A percentile compares a stretch with the other conserved stretches of the same genome.
phyloP scores from a whole-genome alignment of 2,888 invertebrate genomes.

The Azorinus chamasolen region DNA sequence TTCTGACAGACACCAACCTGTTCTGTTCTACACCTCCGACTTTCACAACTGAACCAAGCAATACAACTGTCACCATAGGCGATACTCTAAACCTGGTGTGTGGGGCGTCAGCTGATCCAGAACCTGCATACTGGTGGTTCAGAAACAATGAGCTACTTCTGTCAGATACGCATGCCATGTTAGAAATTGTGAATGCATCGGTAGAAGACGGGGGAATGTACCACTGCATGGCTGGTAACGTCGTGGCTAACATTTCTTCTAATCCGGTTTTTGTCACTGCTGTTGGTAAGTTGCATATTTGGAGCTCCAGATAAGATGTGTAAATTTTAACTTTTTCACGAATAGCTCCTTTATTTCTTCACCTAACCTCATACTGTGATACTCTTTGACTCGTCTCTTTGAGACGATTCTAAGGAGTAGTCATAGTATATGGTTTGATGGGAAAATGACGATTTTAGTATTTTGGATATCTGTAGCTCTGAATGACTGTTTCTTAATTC shows the following conservation, averaged over 20 bases:
- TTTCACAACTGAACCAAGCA: conserved; percentile 6
- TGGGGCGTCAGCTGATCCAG: conserved; percentile 24
- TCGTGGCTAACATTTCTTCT: conserved; percentile 47
- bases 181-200: conserved; percentile 12
- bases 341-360: too few species aligned
- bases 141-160: conserved; percentile 19
- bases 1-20: conserved; percentile 22
- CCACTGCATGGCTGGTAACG: conserved; percentile 44
- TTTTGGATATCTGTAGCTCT: too few species aligned
- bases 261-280: too few species aligned
- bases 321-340: too few species aligned
- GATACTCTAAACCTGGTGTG: conserved; percentile 20
- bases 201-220: conserved; percentile 16
- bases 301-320: too few species aligned
- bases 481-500: too few species aligned
- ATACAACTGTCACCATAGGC: conserved; percentile 27
- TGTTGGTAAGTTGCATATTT: too few species aligned
- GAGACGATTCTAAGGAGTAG: too few species aligned
- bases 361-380: too few species aligned
- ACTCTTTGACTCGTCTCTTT: too few species aligned
- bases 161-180: not conserved
- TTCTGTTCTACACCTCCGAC: conserved; percentile 48
- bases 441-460: too few species aligned
- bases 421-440: too few species aligned
- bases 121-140: conserved; percentile 34